Conservation (phyloP, 2,888 invertebrate genomes). For the Oithona nana region DNA sequence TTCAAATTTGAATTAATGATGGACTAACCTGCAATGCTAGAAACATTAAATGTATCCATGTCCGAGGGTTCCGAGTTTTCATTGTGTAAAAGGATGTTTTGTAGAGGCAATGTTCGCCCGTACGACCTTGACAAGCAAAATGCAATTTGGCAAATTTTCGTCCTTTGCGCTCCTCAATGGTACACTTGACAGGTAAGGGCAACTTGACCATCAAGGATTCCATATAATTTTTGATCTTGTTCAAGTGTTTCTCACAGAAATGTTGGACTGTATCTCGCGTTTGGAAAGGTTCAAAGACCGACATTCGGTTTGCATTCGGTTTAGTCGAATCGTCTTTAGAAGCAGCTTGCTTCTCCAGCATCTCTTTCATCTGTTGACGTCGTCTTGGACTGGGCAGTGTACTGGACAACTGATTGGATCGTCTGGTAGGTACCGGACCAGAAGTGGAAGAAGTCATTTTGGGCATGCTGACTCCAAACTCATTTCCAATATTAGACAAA, state of each 20-base stretch:
- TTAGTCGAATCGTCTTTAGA: neutral
- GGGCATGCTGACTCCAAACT: no score
- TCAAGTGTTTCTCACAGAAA: slow-evolving; percentile 83
- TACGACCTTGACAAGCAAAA: slow-evolving; percentile 68
- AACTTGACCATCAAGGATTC: slow-evolving; percentile 60
- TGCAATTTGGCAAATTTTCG: slow-evolving; percentile 71
- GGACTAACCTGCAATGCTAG: slow-evolving; percentile 52
- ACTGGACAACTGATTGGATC: slow-evolving; percentile 17
- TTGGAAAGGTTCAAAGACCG: slow-evolving; percentile 73
- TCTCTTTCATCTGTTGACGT: neutral
- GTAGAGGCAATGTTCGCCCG: slow-evolving; percentile 60
- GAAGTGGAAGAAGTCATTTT: neutral
- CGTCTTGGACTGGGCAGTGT: slow-evolving; percentile 8
- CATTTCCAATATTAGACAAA: neutral
- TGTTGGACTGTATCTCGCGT: slow-evolving; percentile 81
- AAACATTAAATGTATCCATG: slow-evolving; percentile 93
- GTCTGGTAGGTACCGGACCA: slow-evolving; percentile 14
- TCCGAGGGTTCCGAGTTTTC: slow-evolving; percentile 50
- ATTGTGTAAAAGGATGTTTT: slow-evolving; percentile 31
- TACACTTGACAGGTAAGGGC: slow-evolving; percentile 79
- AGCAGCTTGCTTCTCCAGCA: neutral
- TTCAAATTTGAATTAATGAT: slow-evolving; percentile 10
- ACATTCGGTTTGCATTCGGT: slow-evolving; percentile 43
- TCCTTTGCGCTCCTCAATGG: slow-evolving; percentile 65
- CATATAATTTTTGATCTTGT: slow-evolving; percentile 78